These are phyloP conservation scores for Gonioctena quinquepunctata DNA, from an alignment of 1,140 invertebrate genomes.

Conservation along the genomic window DNA sequence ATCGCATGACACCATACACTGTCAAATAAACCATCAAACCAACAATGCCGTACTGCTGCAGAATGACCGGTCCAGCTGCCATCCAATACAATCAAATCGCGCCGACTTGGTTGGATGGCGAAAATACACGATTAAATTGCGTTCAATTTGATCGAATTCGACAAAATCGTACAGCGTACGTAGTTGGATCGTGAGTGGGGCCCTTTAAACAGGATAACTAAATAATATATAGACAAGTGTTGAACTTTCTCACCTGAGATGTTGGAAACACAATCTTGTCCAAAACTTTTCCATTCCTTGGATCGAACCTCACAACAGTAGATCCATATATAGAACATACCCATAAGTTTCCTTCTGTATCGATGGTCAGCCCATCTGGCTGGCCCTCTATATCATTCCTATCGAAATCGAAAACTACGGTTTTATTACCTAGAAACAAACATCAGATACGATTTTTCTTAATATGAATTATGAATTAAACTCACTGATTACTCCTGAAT, in stretches of 20 bases:
- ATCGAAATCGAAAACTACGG: slow-evolving; percentile 36
- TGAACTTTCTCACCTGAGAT: not conserved
- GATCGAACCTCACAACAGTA: slow-evolving; percentile 47
- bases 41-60: too few relatives aligned
- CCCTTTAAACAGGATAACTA: too few relatives aligned
- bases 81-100: too few relatives aligned
- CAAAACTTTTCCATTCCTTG: slow-evolving; percentile 48
- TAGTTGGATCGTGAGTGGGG: too few relatives aligned
- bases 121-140: too few relatives aligned
- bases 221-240: not conserved
- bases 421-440: slow-evolving; percentile 37
- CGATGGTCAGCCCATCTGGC: slow-evolving; percentile 73
- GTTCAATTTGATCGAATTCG: too few relatives aligned
- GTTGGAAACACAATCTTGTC: slow-evolving; percentile 2
- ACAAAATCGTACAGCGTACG: too few relatives aligned
- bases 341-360: slow-evolving; percentile 67
- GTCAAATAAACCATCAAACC: too few relatives aligned
- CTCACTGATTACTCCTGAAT: slow-evolving; percentile 61
- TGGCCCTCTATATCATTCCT: slow-evolving; percentile 45
- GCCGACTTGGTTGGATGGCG: too few relatives aligned
- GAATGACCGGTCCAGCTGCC: too few relatives aligned
- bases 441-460: not conserved
- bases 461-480: not conserved
- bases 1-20: too few relatives aligned
- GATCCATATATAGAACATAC: slow-evolving; percentile 60